A percentile compares a stretch with the other conserved stretches of the same genome.
phyloP scores from a whole-genome alignment of 2,113 vertebrate species.

The Phalacrocorax brasilianus region DNA sequence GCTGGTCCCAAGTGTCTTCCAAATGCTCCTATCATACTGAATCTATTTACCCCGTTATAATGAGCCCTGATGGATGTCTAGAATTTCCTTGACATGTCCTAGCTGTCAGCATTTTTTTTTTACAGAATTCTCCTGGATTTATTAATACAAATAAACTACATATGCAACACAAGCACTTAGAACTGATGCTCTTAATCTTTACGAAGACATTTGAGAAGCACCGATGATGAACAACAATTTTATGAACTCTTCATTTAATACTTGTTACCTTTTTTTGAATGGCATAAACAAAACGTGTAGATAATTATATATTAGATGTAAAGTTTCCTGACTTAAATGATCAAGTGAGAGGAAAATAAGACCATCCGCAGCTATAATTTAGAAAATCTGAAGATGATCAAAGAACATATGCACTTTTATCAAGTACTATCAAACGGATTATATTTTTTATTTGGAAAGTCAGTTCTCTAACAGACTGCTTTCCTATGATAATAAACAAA shows the following conservation, averaged over 20 bases:
- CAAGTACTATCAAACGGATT: not conserved
- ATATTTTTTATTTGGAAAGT: not conserved
- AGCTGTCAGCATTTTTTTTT: conserved; percentile 8
- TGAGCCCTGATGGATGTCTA: conserved; percentile 34
- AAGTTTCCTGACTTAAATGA: not conserved
- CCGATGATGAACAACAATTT: not conserved
- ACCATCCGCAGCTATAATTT: not conserved
- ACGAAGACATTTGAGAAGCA: not conserved
- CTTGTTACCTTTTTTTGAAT: not conserved
- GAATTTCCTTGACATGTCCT: conserved; percentile 46
- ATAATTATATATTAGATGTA: not conserved
- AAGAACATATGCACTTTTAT: not conserved
- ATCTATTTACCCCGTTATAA: conserved; percentile 42
- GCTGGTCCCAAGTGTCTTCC: conserved; percentile 21
- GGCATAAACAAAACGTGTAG: not conserved
- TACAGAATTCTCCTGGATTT: not conserved
- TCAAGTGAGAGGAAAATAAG: not conserved
- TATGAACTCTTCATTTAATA: not conserved
- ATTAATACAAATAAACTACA: not conserved
- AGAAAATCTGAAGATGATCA: not conserved
- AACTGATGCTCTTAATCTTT: not conserved
- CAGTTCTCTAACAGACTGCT: not conserved
- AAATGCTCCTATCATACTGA: conserved; percentile 35
- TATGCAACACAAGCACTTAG: not conserved
- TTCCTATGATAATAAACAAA: not conserved